These are phyloP conservation scores for Rotaria sp. DNA, from an alignment of 2,888 invertebrate species.

Conservation along the genomic window DNA sequence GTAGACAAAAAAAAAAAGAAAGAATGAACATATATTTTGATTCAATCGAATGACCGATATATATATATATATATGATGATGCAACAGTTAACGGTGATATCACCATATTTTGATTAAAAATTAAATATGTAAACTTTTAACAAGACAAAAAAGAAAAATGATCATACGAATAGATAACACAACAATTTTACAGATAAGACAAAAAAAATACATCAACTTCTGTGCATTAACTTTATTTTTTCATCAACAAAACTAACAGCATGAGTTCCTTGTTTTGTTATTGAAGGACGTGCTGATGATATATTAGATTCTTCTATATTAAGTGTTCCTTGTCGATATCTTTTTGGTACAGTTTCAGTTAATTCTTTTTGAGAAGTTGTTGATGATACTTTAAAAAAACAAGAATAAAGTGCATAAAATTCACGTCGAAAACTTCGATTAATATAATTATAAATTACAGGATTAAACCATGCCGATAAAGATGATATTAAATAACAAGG, in stretches of 20 bases:
- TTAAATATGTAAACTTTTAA: not conserved
- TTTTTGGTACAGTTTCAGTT: not conserved
- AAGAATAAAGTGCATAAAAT: conserved; percentile 22
- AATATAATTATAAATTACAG: conserved; percentile 24
- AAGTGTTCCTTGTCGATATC: not conserved
- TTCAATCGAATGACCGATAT: not conserved
- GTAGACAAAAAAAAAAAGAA: not conserved
- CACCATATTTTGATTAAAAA: not conserved
- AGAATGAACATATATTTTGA: not conserved
- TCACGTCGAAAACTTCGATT: conserved; percentile 19
- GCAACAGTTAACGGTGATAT: not conserved
- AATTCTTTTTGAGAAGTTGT: not conserved
- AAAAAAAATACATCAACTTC: not conserved
- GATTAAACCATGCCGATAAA: conserved; percentile 9
- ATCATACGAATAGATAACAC: not conserved
- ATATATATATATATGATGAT: not conserved
- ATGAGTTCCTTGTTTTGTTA: not conserved
- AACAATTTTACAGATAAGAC: not conserved
- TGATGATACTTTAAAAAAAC: not conserved
- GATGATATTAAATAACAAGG: conserved; percentile 2
- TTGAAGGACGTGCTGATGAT: not conserved
- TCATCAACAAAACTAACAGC: not conserved
- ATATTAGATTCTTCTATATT: not conserved
- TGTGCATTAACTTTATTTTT: not conserved
- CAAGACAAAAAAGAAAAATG: not conserved